phyloP scores from a whole-genome alignment of 2,888 invertebrate genomes.

The Clanis bilineata region DNA sequence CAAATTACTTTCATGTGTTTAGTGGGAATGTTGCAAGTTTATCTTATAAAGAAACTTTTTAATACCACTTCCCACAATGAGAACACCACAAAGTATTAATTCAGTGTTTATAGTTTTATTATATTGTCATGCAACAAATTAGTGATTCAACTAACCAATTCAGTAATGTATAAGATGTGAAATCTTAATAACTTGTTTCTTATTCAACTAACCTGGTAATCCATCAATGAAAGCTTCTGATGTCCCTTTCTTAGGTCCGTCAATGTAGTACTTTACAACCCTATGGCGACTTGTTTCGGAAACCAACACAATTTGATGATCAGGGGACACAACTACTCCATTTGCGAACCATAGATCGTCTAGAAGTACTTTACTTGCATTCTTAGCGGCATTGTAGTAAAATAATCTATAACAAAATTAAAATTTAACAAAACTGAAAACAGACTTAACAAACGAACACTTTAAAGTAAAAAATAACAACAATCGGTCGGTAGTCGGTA shows the following conservation, averaged over 20 bases:
- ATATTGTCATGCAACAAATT: too few species aligned
- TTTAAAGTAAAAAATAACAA: too few species aligned
- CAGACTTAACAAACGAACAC: too few species aligned
- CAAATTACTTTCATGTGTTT: slow-evolving; percentile 88
- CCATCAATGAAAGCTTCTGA: slow-evolving; percentile 91
- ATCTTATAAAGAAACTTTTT: slow-evolving; percentile 86
- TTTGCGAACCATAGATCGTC: slow-evolving; percentile 93
- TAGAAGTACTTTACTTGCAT: slow-evolving; percentile 88
- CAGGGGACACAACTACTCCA: slow-evolving; percentile 90
- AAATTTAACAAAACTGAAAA: background rate
- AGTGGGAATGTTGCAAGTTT: slow-evolving; percentile 89
- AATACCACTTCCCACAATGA: slow-evolving; percentile 23
- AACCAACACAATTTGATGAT: slow-evolving; percentile 91
- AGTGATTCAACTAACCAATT: too few species aligned
- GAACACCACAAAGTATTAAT: slow-evolving; percentile 19
- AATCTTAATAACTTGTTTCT: too few species aligned
- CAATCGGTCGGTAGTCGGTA: too few species aligned
- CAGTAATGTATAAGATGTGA: too few species aligned
- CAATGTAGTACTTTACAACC: slow-evolving; percentile 89
- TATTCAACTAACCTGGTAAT: slow-evolving; percentile 83
- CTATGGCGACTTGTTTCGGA: slow-evolving; percentile 86
- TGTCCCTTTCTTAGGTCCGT: slow-evolving; percentile 90
- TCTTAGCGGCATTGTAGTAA: slow-evolving; percentile 89
- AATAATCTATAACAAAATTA: slow-evolving; percentile 84
- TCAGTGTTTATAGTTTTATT: too few species aligned